Conservation (phyloP, 1,140 invertebrate genomes). For the Drosophila lacertosa region DNA sequence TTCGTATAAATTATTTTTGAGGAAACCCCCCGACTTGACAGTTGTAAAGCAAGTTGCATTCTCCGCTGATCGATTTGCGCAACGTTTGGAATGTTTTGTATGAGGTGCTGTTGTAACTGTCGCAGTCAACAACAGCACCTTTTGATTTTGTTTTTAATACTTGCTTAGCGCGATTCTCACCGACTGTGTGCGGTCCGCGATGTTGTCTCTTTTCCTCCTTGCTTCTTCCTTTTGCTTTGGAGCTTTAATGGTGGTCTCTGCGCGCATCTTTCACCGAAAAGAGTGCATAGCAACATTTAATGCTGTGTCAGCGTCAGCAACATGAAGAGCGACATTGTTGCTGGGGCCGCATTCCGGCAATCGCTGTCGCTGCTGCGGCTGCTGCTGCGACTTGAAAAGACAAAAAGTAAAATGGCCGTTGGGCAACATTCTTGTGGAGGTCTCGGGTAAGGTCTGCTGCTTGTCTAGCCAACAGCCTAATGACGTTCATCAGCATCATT, state of each 20-base stretch:
- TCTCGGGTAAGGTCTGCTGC: slow-evolving; percentile 44
- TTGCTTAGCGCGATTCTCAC: too few relatives aligned
- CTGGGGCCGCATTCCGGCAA: slow-evolving; percentile 21
- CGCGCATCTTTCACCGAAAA: slow-evolving; percentile 5
- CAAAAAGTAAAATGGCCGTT: slow-evolving; percentile 26
- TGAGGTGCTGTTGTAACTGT: neutral
- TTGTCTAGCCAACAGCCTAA: slow-evolving; percentile 61
- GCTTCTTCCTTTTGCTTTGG: neutral
- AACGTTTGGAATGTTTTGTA: slow-evolving; percentile 16
- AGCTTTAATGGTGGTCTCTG: slow-evolving; percentile 10
- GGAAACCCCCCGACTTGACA: slow-evolving; percentile 16
- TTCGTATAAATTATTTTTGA: slow-evolving; percentile 15
- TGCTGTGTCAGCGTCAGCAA: slow-evolving; percentile 42
- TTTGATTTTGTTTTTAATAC: too few relatives aligned
- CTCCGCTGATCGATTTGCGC: slow-evolving; percentile 17
- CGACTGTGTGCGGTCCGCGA: neutral
- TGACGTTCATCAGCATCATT: slow-evolving; percentile 47
- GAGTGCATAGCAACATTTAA: slow-evolving; percentile 32
- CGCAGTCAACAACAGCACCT: slow-evolving; percentile 28
- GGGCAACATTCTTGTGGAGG: slow-evolving; percentile 34
- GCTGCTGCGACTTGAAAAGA: slow-evolving; percentile 5
- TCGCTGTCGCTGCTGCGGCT: neutral
- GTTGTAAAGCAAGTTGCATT: slow-evolving; percentile 23
- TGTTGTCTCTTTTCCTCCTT: neutral
- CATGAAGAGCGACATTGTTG: slow-evolving; percentile 29